Evolutionary conservation across 2,888 invertebrate genomes (phyloP).

Genomic region (Erynnis tages): DNA sequence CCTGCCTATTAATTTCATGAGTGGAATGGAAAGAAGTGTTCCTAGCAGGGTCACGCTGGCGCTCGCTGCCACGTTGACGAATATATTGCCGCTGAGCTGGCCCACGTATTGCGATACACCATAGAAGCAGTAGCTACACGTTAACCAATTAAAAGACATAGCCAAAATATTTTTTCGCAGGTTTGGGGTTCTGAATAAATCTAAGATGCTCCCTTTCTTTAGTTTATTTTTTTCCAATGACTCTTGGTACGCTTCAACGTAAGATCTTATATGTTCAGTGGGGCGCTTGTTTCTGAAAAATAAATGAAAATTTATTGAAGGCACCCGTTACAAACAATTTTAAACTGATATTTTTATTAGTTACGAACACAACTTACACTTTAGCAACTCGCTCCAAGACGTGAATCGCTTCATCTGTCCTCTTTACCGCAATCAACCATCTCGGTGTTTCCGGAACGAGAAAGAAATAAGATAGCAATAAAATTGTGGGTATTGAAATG

Average conservation of each 20-base stretch:
- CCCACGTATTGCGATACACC: slow-evolving; percentile 92
- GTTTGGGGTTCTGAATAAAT: slow-evolving; percentile 87
- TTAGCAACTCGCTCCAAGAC: slow-evolving; percentile 85
- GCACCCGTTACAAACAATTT: no score
- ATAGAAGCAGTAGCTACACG: slow-evolving; percentile 89
- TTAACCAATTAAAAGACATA: slow-evolving; percentile 89
- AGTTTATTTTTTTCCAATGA: slow-evolving; percentile 51
- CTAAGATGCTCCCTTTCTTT: slow-evolving; percentile 80
- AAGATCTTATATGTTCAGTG: slow-evolving; percentile 63
- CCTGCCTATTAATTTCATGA: slow-evolving; percentile 85
- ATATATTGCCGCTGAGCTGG: slow-evolving; percentile 89
- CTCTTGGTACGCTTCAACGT: slow-evolving; percentile 61
- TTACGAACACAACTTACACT: slow-evolving; percentile 50
- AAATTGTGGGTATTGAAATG: slow-evolving; percentile 80
- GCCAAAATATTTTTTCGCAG: slow-evolving; percentile 86
- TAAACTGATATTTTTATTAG: no score
- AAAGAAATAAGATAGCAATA: slow-evolving; percentile 84
- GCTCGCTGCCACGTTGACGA: slow-evolving; percentile 90
- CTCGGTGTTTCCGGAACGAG: slow-evolving; percentile 90
- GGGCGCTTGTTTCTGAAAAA: slow-evolving; percentile 73
- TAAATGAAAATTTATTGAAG: slow-evolving; percentile 12
- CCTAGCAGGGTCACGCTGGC: slow-evolving; percentile 83
- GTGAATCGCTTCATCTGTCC: slow-evolving; percentile 83
- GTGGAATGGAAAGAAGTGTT: slow-evolving; percentile 82
- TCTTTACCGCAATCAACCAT: slow-evolving; percentile 88